phyloP scores from a whole-genome alignment of 2,797 vertebrate genomes.

The Meriones psammophilus region DNA sequence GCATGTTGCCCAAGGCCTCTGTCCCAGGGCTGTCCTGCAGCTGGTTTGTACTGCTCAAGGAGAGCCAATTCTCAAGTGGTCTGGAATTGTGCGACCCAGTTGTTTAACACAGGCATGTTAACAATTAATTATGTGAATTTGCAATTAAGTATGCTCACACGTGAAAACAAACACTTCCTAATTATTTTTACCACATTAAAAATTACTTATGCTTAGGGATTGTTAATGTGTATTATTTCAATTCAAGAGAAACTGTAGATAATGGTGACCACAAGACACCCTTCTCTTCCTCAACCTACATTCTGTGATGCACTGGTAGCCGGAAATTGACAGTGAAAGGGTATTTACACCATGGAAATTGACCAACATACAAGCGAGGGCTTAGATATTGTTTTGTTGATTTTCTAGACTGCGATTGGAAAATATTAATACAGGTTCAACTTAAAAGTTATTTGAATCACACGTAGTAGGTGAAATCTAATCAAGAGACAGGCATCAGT shows the following conservation, averaged over 20 bases:
- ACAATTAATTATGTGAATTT: background rate
- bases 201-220: background rate
- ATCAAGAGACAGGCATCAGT: background rate
- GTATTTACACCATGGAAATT: background rate
- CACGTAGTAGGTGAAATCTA: background rate
- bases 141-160: background rate
- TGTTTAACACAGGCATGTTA: background rate
- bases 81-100: background rate
- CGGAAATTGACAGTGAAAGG: background rate
- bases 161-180: background rate
- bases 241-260: background rate
- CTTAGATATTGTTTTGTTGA: background rate
- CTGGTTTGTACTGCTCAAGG: background rate
- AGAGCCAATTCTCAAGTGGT: background rate
- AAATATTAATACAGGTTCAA: background rate
- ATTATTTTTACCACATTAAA: background rate
- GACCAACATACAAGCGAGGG: background rate
- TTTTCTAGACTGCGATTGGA: slow-evolving; percentile 14
- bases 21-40: background rate
- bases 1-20: background rate
- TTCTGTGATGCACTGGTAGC: background rate
- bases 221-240: background rate
- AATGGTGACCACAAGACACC: background rate
- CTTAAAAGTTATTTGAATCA: background rate
- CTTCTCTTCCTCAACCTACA: background rate